phyloP scores from a whole-genome alignment of 2,888 invertebrate genomes.

The Baccha elongata region DNA sequence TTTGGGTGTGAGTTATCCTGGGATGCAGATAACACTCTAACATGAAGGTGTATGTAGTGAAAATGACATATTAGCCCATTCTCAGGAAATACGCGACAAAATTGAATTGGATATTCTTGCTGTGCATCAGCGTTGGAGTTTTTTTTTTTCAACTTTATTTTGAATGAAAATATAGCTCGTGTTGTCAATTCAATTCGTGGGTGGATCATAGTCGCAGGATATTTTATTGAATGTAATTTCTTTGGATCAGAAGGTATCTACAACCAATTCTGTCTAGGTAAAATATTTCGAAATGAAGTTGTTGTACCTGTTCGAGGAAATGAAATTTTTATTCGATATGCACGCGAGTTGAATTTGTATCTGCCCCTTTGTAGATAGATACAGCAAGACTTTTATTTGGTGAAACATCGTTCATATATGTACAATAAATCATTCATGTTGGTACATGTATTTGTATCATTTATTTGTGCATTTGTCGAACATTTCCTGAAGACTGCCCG shows the following conservation, averaged over 20 bases:
- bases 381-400: conserved; percentile 1
- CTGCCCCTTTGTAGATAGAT: background rate
- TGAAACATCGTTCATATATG: background rate
- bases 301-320: conserved; percentile 46
- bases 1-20: conserved; percentile 43
- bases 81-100: conserved; percentile 63
- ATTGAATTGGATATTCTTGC: conserved; percentile 49
- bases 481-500: too few relatives aligned
- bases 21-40: conserved; percentile 60
- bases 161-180: conserved; percentile 2
- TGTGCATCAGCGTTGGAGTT: conserved; percentile 13
- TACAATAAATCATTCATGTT: conserved; percentile 12
- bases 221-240: conserved; percentile 71
- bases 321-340: conserved; percentile 43
- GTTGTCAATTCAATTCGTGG: conserved; percentile 41
- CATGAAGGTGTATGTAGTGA: conserved; percentile 52
- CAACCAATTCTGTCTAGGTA: background rate
- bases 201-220: conserved; percentile 56
- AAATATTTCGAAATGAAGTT: conserved; percentile 26
- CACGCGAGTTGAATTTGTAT: conserved; percentile 13
- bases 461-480: too few relatives aligned
- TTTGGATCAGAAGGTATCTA: conserved; percentile 40
- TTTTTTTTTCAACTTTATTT: conserved; percentile 18
- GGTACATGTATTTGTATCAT: background rate
- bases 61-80: conserved; percentile 66